Evolutionary conservation across 2,113 vertebrate genomes (phyloP).

Genomic region (Narcine bancroftii): DNA sequence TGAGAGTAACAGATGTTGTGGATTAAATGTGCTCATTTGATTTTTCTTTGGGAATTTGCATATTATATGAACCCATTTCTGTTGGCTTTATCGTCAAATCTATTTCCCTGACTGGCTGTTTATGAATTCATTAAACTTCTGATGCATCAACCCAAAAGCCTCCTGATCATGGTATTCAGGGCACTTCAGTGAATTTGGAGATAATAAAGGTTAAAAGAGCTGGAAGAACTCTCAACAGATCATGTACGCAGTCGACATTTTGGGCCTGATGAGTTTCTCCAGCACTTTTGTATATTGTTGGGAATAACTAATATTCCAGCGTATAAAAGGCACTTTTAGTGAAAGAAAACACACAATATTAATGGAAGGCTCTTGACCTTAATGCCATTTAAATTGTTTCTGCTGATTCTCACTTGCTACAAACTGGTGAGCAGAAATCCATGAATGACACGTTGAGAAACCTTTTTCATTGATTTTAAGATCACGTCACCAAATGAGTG

Average conservation of each 20-base stretch:
- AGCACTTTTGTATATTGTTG: too few relatives aligned
- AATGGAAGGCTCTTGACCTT: background rate
- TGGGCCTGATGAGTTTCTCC: too few relatives aligned
- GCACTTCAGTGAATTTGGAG: too few relatives aligned
- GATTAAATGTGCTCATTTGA: background rate
- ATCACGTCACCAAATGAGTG: background rate
- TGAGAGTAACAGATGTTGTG: background rate
- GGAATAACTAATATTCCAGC: slow-evolving; percentile 12
- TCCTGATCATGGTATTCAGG: background rate
- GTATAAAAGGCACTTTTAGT: background rate
- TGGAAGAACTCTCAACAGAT: too few relatives aligned
- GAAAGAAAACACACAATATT: background rate
- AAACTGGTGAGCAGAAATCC: background rate
- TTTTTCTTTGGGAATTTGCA: too few relatives aligned
- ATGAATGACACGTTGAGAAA: background rate
- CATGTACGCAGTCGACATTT: too few relatives aligned
- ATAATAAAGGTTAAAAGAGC: too few relatives aligned
- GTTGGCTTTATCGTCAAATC: background rate
- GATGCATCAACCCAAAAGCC: background rate
- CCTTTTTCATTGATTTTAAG: background rate
- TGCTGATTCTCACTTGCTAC: background rate
- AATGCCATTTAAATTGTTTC: background rate
- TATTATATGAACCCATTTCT: background rate
- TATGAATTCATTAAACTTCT: background rate
- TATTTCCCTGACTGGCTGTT: background rate